These are phyloP conservation scores for Aphidius ervi DNA, from an alignment of 1,140 invertebrate genomes.

Conservation along the genomic window DNA sequence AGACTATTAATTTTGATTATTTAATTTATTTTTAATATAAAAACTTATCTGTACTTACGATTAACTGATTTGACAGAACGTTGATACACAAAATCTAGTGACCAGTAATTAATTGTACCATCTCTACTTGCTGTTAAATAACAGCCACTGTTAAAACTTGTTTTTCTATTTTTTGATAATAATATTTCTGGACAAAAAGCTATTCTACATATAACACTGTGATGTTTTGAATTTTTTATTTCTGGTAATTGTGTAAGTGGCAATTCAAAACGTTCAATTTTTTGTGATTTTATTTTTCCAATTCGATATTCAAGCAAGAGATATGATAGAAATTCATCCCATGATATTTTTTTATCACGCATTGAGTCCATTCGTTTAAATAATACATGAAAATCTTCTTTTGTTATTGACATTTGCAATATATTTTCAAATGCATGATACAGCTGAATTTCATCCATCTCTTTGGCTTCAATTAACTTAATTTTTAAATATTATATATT, in stretches of 20 bases:
- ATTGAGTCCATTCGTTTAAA: slow-evolving; percentile 42
- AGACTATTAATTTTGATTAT: slow-evolving; percentile 7
- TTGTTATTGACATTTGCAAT: slow-evolving; percentile 27
- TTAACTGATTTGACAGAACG: slow-evolving; percentile 58
- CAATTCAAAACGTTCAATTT: slow-evolving; percentile 45
- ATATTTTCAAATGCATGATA: slow-evolving; percentile 29
- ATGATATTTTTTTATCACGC: slow-evolving; percentile 58
- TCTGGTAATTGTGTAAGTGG: slow-evolving; percentile 58
- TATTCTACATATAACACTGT: slow-evolving; percentile 59
- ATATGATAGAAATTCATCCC: slow-evolving; percentile 67
- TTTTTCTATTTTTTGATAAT: slow-evolving; percentile 52
- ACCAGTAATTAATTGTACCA: slow-evolving; percentile 68
- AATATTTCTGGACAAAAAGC: slow-evolving; percentile 57
- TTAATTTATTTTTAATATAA: neutral
- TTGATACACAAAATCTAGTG: slow-evolving; percentile 59
- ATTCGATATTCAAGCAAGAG: slow-evolving; percentile 61
- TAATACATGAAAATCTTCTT: slow-evolving; percentile 29
- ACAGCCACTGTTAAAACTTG: slow-evolving; percentile 56
- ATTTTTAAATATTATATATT: neutral
- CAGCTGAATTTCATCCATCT: slow-evolving; percentile 30
- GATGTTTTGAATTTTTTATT: slow-evolving; percentile 59
- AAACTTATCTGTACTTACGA: slow-evolving; percentile 43
- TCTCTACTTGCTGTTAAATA: slow-evolving; percentile 66
- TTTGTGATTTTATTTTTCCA: slow-evolving; percentile 54
- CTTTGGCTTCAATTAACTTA: slow-evolving; percentile 24